A percentile compares a stretch with the other conserved stretches of the same genome.
phyloP scores from a whole-genome alignment of 2,113 vertebrate species.

The Platysteira castanea region DNA sequence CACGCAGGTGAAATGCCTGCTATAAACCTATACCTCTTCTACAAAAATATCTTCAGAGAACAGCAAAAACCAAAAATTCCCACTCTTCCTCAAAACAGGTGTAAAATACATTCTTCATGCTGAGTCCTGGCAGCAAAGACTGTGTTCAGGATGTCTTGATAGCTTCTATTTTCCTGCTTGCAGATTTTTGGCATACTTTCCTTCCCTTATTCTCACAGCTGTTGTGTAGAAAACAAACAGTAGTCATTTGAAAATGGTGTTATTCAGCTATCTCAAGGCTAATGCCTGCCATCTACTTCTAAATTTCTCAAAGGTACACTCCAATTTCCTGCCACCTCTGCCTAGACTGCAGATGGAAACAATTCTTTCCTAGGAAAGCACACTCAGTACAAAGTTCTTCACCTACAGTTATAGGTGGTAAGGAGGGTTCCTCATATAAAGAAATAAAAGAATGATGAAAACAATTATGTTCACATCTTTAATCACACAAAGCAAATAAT shows the following conservation, averaged over 20 bases:
- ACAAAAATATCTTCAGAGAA: not conserved
- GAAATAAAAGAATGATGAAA: not conserved
- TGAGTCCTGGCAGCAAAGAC: not conserved
- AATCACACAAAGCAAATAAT: not conserved
- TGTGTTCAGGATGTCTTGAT: not conserved
- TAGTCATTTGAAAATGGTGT: not conserved
- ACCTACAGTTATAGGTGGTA: not conserved
- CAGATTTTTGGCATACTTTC: not conserved
- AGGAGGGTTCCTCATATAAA: not conserved
- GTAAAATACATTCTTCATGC: not conserved
- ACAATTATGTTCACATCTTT: not conserved
- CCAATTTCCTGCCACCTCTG: not conserved
- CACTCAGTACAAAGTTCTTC: not conserved
- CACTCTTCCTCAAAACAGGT: not conserved
- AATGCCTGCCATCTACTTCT: not conserved
- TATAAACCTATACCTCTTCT: not conserved
- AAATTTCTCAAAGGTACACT: not conserved
- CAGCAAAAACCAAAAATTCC: not conserved
- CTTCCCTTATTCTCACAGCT: conserved; percentile 6
- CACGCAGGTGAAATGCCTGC: not conserved
- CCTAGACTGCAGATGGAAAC: not conserved
- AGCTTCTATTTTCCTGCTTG: not conserved
- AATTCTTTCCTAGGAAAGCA: not conserved
- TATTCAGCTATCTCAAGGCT: not conserved
- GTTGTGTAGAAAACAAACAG: conserved; percentile 12